Evolutionary conservation across 1,140 invertebrate species (phyloP).

Genomic region (Conus betulinus): DNA sequence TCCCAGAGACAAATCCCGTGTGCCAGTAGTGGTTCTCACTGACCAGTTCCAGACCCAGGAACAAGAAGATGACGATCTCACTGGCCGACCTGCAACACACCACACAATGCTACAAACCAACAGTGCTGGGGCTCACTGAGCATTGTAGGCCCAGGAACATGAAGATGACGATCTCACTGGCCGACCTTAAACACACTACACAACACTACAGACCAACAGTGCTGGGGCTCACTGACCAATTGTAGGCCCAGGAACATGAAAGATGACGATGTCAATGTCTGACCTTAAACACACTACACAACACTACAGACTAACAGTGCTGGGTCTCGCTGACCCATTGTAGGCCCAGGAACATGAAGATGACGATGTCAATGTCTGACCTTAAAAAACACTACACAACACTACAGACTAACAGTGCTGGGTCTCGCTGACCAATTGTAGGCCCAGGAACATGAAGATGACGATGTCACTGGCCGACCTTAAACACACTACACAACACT

Average conservation of each 20-base stretch:
- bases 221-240: no score
- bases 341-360: no score
- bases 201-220: no score
- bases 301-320: no score
- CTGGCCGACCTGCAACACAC: conserved; percentile 61
- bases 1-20: conserved; percentile 95
- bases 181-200: neutral
- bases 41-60: conserved; percentile 95
- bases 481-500: neutral
- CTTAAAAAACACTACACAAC: no score
- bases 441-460: conserved; percentile 94
- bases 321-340: no score
- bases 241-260: no score
- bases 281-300: no score
- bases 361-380: no score
- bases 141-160: conserved; percentile 95
- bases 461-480: neutral
- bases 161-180: conserved; percentile 78
- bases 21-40: conserved; percentile 92
- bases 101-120: no score
- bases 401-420: no score
- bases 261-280: neutral
- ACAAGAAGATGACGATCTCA: conserved; percentile 99
- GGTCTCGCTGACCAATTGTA: conserved; percentile 83
- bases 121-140: conserved; percentile 62